Evolutionary conservation across 2,113 vertebrate genomes (phyloP).

Genomic region (Ictidomys tridecemlineatus): DNA sequence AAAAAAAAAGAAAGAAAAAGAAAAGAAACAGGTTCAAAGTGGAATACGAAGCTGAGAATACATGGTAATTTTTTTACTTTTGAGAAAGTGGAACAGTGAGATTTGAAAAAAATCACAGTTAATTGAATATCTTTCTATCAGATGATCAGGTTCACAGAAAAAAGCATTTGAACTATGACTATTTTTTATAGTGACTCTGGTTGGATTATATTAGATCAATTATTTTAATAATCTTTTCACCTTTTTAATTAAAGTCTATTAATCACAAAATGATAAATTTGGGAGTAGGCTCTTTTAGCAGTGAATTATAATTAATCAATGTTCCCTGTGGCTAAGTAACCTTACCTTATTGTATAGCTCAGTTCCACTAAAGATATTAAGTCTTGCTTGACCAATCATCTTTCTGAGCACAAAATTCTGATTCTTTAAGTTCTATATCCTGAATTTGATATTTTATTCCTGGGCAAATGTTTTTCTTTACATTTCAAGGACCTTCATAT

Average conservation of each 20-base stretch:
- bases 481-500: not conserved
- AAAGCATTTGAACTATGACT: not conserved
- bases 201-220: not conserved
- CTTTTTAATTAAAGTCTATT: not conserved
- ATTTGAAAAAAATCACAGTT: not conserved
- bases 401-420: not conserved
- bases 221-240: not conserved
- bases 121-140: not conserved
- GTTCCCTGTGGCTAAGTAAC: not conserved
- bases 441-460: not conserved
- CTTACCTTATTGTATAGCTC: not conserved
- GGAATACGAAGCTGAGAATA: not conserved
- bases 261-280: not conserved
- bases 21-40: not conserved
- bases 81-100: not conserved
- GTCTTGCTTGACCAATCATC: not conserved
- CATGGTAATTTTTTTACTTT: not conserved
- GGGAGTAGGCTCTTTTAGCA: not conserved
- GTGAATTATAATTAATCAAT: not conserved
- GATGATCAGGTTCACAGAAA: not conserved
- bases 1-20: too few species aligned
- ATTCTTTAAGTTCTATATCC: not conserved
- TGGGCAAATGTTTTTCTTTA: not conserved
- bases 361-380: not conserved
- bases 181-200: not conserved